Base-by-base conservation (phyloP, 1,140 invertebrate genomes). In the Eufriesea mexicana region DNA sequence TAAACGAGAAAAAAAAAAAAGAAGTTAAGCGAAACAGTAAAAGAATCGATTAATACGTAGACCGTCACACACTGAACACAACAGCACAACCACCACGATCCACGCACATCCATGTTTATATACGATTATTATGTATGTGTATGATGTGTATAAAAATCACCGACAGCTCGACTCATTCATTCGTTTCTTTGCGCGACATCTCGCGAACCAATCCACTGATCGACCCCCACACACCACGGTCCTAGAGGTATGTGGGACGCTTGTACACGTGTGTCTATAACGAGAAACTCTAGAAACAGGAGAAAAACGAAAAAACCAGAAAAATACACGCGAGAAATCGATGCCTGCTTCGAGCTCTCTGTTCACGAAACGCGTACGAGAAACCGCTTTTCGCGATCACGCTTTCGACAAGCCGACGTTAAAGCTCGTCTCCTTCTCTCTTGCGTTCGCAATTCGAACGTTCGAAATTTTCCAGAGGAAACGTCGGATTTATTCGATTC, bases 51-150 rank as follows among this genome's bases (percentile, higher is more conserved):
- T n/a, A 55, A 62, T 67, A 68, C 25, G 35, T 86, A 83, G 64
- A 86, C 88, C 90, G 90, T 91, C 91, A 91, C 90, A 91, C 91
- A 92, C 91, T 90, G 90, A 92, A 92, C 90, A 91, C 90, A 90
- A 91, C 91, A 91, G 90, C 90, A 86, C 81, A 84, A 83, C 78
- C 54, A 81, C 51, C 66, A 85, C 84, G n/a, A 76, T 64, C 78
- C 85, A 89, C 84, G 81, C 81, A 88, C 86, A 85, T 75, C 82
- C 85, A 84, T 77, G 80, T 84, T 75, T 84, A 84, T 81, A 86
- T 62, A 85, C 73, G 83, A 66, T 85, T 85, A 82, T 85, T 70
- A 54, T 79, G 55, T 86, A 76, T 76, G 77, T 77, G 79, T 76
- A 85, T 85, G 75, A 66, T 78, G 82, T 64, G 80, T 84, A 85